Base-by-base conservation (phyloP, 2,797 vertebrate genomes). In the Aldrovandia affinis region DNA sequence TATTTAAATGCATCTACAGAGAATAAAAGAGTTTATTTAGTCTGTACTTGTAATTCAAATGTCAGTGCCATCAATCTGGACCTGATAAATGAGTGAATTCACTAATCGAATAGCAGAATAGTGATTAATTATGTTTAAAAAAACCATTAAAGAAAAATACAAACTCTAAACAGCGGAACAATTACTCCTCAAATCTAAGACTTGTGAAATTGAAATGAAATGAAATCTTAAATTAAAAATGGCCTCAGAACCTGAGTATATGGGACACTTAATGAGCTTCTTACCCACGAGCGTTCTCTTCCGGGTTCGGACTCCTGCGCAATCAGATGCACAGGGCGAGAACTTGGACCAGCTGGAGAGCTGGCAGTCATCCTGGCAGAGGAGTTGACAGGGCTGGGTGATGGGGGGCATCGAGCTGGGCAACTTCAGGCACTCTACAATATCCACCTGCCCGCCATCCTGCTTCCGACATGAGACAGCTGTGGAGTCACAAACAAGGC, bases 311-410 rank as follows among this genome's bases (percentile, higher is more conserved):
- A 99, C 97, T 78, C 97, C 97, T 63, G 97, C 97, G 42, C 98
- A 99, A 91, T 99, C 97, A 77, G 97, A 96, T 25, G 96, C 97
- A 92, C 98, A 99, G 52, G 97, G 94, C 80, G 98, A 97, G 95
- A 99, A 99, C 92, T 97, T 98, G 90, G 98, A 99, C 98, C 98
- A 99, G 95, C 90, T 97, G 12, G 97, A 97, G 87, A 99, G 97
- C 90, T 99, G 98, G 93, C 98, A 99, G 92, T 99, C 98, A 0
- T 99, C 98, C 93, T 98, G 97, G 95, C 98, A 99, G 83, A 98
- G 98, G 77, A 99, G 95, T 92, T 98, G 97, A 93, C 98, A 99
- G 36, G 82, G 92, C 90, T 99, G 98, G 83, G 96, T 98, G 92
- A 98, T 93, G 70, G 94, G 57, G 42, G 98, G 98, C 94, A 98